Evolutionary conservation across 2,888 invertebrate species (phyloP).

Genomic region (Isoperla grammatica): DNA sequence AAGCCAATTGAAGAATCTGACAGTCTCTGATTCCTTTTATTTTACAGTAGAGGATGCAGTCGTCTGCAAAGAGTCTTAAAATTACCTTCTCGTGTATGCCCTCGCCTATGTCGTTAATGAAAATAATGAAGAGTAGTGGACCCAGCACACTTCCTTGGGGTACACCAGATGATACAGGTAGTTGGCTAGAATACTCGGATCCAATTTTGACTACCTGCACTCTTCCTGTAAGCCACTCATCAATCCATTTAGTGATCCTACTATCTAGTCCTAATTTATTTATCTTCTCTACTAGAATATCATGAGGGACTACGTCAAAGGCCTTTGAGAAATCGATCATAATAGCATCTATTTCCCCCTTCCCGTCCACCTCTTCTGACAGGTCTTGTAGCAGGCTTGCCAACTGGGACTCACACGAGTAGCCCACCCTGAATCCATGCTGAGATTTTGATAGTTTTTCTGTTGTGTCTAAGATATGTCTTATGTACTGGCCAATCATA

Average conservation of each 20-base stretch:
- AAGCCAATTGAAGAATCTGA: no score
- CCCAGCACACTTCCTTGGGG: background rate
- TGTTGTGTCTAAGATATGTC: background rate
- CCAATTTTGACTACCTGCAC: background rate
- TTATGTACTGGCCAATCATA: background rate
- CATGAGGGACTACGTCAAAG: conserved; percentile 2
- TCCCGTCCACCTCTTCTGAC: background rate
- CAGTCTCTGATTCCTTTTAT: no score
- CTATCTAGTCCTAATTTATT: background rate
- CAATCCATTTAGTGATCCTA: background rate
- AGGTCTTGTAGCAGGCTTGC: background rate
- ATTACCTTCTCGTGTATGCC: no score
- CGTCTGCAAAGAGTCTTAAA: no score
- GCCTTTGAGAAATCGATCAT: background rate
- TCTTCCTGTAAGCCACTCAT: background rate
- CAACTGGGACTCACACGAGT: background rate
- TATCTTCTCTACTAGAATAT: background rate
- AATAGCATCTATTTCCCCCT: background rate
- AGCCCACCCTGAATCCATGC: background rate
- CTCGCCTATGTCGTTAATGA: background rate
- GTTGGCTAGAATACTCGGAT: background rate
- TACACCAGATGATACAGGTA: background rate
- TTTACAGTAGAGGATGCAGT: no score
- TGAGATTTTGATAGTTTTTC: background rate
- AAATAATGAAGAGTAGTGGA: background rate